Evolutionary conservation across 1,140 invertebrate species (phyloP), one percentile per base, ranked within the genome.

Genomic region (Episyrphus balteatus): DNA sequence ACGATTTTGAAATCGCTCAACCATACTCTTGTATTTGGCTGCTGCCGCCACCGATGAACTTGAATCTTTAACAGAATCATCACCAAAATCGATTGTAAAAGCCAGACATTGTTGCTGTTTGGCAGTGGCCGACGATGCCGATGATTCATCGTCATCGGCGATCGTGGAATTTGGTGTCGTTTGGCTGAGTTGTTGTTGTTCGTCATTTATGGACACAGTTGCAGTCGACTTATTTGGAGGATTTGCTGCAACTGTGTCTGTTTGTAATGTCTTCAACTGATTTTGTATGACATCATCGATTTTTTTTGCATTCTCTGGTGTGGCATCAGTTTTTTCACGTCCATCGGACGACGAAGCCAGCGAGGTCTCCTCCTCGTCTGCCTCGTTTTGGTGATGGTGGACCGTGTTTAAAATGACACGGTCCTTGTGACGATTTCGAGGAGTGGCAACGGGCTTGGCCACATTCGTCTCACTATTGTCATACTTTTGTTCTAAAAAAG

Each of bases 51-150:
- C 61, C 13, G 21, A 26, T 8, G 21, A 26, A 8, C 21, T 26
- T 8, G 63, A 73, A 56, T 83, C 80, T 31, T 80, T 59, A 44
- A 60, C 62, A 52, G 80, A 81, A n/a, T 75, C 69, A 30, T 72
- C 74, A 2, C 78, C 79, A 53, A 83, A 82, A 54, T 84, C 80
- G 46, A 84, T 79, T 32, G 81, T 83, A 56, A 83, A 84, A 14
- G 81, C 79, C 57, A 70, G 58, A 31, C 57, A 48, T 46, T 52
- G 46, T 38, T 61, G 61, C 1, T 52, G 39, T 12, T 44, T 38
- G 38, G 31, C 59, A 38, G 39, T 59, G 57, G 42, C 46, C 12
- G 59, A 57, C 40, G 50, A 59, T 39, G 49, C 54, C 17, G 57
- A 54, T 30, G 55, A 49, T 32, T 61, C 56, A 40, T 61, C 61